phyloP scores from a whole-genome alignment of 2,888 invertebrate genomes.

The Tetragnatha montana region DNA sequence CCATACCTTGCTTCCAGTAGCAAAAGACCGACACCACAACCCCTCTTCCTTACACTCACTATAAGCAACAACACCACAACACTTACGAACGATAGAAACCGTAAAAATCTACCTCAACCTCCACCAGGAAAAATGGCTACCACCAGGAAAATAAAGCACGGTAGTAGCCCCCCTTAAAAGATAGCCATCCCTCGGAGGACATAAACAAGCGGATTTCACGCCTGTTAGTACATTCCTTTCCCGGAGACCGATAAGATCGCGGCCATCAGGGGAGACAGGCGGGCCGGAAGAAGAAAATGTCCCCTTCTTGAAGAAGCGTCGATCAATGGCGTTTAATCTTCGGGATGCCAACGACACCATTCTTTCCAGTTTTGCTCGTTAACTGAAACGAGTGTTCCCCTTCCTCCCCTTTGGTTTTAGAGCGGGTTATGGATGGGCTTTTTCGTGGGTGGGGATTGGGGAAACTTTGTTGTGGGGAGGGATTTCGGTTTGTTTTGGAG shows the following conservation, averaged over 20 bases:
- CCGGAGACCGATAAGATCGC: conserved; percentile 45
- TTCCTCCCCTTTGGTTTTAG: not conserved
- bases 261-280: conserved; percentile 47
- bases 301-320: conserved; percentile 24
- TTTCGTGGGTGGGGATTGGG: too few relatives aligned
- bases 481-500: too few relatives aligned
- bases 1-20: too few relatives aligned
- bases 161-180: conserved; percentile 1
- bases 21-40: too few relatives aligned
- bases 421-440: not conserved
- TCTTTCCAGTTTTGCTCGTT: conserved; percentile 31
- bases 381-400: conserved; percentile 14
- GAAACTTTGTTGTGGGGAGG: too few relatives aligned
- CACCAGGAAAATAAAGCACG: not conserved
- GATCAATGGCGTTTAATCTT: conserved; percentile 60
- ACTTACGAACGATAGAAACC: conserved; percentile 1
- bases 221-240: conserved; percentile 52
- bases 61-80: not conserved
- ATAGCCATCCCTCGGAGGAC: conserved; percentile 26
- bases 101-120: not conserved
- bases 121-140: too few relatives aligned
- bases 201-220: conserved; percentile 58
- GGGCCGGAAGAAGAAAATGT: conserved; percentile 50
- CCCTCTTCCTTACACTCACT: too few relatives aligned
- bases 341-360: conserved; percentile 15